A percentile compares a stretch with the other conserved stretches of the same genome.
phyloP scores from a whole-genome alignment of 2,797 vertebrate species.

The Xyrichtys novacula region DNA sequence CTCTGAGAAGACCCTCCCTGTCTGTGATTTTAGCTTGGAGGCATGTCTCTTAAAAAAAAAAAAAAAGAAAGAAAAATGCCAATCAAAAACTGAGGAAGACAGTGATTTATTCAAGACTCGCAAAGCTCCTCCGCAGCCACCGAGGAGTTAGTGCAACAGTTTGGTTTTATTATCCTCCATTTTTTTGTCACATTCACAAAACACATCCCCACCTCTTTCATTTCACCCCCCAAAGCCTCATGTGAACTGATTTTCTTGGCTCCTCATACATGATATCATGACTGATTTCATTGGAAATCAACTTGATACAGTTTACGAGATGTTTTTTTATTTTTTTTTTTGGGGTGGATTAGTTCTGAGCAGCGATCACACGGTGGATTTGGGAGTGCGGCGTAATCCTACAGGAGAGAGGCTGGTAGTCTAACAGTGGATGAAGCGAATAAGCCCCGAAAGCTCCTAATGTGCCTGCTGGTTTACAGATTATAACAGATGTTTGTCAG shows the following conservation, averaged over 20 bases:
- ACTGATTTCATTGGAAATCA: constrained; percentile 43
- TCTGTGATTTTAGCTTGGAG: not conserved
- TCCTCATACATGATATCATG: constrained; percentile 4
- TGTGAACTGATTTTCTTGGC: constrained; percentile 12
- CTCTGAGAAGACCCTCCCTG: not conserved
- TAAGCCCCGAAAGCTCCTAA: constrained; percentile 59
- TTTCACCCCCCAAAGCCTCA: too few relatives aligned
- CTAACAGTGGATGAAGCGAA: constrained; percentile 57
- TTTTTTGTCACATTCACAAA: constrained; percentile 1
- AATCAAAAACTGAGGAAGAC: too few relatives aligned
- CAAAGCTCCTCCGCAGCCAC: not conserved
- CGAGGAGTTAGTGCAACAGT: too few relatives aligned
- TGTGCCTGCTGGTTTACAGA: constrained; percentile 60
- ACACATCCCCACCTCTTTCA: constrained; percentile 5
- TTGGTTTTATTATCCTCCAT: too few relatives aligned
- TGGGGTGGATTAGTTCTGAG: constrained; percentile 32
- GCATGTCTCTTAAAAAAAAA: not conserved
- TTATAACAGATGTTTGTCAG: constrained; percentile 60
- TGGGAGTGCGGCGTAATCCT: constrained; percentile 29
- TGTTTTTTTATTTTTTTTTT: constrained; percentile 9
- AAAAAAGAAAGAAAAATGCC: too few relatives aligned
- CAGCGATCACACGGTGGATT: constrained; percentile 56
- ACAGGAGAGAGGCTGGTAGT: constrained; percentile 32
- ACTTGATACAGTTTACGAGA: constrained; percentile 36
- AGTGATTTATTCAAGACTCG: too few relatives aligned